Base-by-base conservation (phyloP, 2,888 invertebrate genomes). In the Ferrisia virgata region DNA sequence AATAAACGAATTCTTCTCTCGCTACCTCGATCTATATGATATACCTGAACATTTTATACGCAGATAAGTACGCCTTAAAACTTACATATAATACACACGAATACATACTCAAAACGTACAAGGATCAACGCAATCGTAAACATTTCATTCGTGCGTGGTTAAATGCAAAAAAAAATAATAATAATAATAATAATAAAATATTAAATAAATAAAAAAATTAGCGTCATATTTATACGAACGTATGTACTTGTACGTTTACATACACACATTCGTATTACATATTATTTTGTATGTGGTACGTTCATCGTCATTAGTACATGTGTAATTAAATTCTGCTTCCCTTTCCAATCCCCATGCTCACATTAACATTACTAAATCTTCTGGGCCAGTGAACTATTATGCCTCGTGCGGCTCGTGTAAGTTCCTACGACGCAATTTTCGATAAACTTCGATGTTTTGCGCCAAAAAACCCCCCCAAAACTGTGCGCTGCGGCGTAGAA, bases 371-470 rank as follows among this genome's bases (percentile, higher is more conserved):
- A 28, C 31, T n/a, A n/a, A 64, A 64, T 64, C 25, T 15, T 28
- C 28, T 64, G 64, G 64, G 64, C 64, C 64, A 64, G 28, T 64
- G 64, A 64, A 64, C 64, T 64, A 64, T n/a, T n/a, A n/a, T n/a
- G n/a, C n/a, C n/a, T n/a, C n/a, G n/a, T 28, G 64, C 64, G 28
- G 28, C 64, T 25, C 28, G 58, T 58, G 64, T 18, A 25, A 25
- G 64, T 22, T 22, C 22, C 53, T 53, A 11, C 53, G 28, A 64
- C 64, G 64, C 28, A 64, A 25, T 64, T 22, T 53, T 4, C n/a
- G 5, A 2, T 2, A 53, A 53, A 53, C 53, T 22, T 22, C 1
- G 0, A 1, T 2, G 22, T 28, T 64, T 64, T 15, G 64, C 64
- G 64, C 64, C 64, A 64, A 64, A 64, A 64, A 64, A 1, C 11